These are phyloP conservation scores for Neofelis nebulosa DNA, from an alignment of 2,113 vertebrate genomes.

Conservation along the genomic window DNA sequence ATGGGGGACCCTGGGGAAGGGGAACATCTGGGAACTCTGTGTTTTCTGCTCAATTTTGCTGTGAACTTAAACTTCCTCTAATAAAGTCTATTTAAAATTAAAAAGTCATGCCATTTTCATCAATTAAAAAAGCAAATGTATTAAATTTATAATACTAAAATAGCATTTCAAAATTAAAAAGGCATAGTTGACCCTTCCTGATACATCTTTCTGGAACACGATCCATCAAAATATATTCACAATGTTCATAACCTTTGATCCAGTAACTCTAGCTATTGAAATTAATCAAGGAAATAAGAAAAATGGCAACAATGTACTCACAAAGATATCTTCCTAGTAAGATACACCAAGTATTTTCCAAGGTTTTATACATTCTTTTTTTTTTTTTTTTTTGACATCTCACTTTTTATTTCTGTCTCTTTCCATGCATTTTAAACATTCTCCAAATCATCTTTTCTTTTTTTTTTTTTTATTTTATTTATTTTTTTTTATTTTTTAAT, in stretches of 20 bases:
- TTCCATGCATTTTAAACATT: no score
- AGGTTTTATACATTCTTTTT: neutral
- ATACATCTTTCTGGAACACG: neutral
- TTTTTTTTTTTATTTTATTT: no score
- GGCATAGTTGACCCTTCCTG: neutral
- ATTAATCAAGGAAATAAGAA: neutral
- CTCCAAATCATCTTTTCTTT: no score
- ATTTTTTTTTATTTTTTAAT: no score
- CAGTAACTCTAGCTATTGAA: neutral
- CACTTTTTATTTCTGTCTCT: no score
- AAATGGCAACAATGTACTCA: neutral
- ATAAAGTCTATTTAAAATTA: neutral
- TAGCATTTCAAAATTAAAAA: neutral
- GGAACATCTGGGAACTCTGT: no score
- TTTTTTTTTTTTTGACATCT: no score
- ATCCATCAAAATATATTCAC: neutral
- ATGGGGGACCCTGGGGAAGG: neutral
- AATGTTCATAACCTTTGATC: neutral
- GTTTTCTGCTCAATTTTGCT: neutral
- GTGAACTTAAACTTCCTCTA: neutral
- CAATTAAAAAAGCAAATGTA: neutral
- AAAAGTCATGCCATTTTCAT: neutral
- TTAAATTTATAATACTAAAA: constrained; percentile 13
- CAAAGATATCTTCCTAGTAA: neutral
- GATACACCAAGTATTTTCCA: neutral